Evolutionary conservation across 2,888 invertebrate genomes (phyloP), one percentile per base, ranked within the genome.

Genomic region (Ptychoptera albimana): DNA sequence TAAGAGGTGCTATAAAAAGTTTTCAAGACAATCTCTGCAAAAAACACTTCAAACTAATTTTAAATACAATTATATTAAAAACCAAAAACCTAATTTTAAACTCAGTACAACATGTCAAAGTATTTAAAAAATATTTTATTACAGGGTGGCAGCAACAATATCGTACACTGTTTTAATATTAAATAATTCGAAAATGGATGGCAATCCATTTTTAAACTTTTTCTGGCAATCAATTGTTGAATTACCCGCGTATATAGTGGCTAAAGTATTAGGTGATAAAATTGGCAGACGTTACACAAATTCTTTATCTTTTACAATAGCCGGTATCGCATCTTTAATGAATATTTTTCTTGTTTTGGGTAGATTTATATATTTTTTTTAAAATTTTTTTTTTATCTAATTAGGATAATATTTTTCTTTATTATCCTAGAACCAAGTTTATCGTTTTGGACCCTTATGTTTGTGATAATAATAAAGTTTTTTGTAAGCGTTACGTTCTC

Each of bases 121-220:
- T 23, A 23, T 5, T 23, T 23, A 23, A 23, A 23, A 23, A 23
- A 23, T 5, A 23, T 5, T 23, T 23, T 5, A 23, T 23, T 23
- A 5, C 7, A 23, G 23, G 23, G 23, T 23, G 23, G 23, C 23
- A 23, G 23, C 23, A 5, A 23, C 23, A 23, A 23, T 23, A 7
- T 23, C 23, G 7, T 23, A 23, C 23, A 23, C 4, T 46, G 65
- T 71, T 8, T 56, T 74, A 45, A 55, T 73, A 23, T 59, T 75
- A 50, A 72, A 68, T 53, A 70, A 73, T 52, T 70, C 69, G 46
- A 66, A 63, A 36, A 63, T 74, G 55, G 69, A 69, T 44, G 75
- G 74, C 32, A 78, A 78, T 61, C 77, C 78, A 10, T 78, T 75
- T 56, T 53, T 78, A 48, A 78, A 77, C 58, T 77, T 75, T 58